phyloP scores from a whole-genome alignment of 92 coral and sea anemone species.

The Muricea muricata region DNA sequence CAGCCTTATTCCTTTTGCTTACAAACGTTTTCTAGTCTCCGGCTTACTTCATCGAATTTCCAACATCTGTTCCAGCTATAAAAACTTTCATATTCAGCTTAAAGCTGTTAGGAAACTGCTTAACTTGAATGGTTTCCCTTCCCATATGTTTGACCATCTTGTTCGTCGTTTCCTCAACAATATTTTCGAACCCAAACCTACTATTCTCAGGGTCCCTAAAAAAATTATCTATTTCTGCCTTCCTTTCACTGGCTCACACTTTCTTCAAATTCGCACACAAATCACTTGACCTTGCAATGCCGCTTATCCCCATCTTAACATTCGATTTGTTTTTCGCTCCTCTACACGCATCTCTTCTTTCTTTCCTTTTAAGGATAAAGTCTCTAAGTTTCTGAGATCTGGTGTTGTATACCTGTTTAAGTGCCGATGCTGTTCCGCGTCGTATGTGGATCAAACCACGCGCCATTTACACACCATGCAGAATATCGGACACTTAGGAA shows the following conservation, averaged over 20 bases:
- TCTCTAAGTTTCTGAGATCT: not conserved
- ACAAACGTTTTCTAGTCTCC: not conserved
- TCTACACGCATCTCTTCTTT: not conserved
- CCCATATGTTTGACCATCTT: not conserved
- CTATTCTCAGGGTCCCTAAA: not conserved
- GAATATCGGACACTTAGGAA: not conserved
- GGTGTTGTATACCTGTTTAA: not conserved
- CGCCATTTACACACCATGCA: not conserved
- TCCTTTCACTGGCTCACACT: slow-evolving; percentile 9
- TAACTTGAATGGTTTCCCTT: not conserved
- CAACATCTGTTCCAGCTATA: not conserved
- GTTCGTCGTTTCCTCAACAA: not conserved
- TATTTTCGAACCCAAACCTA: not conserved
- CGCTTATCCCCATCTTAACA: not conserved
- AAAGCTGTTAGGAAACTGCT: not conserved
- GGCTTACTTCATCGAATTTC: not conserved
- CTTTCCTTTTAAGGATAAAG: not conserved
- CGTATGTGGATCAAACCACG: not conserved
- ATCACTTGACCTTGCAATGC: slow-evolving; percentile 1
- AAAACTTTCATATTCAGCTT: not conserved
- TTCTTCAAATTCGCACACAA: slow-evolving; percentile 5
- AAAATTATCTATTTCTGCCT: not conserved
- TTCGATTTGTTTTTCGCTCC: slow-evolving; percentile 16
- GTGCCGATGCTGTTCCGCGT: not conserved
- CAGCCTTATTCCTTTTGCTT: slow-evolving; percentile 2